Conservation (phyloP, 64 coral and sea anemone species). For the Montipora efflorescens region DNA sequence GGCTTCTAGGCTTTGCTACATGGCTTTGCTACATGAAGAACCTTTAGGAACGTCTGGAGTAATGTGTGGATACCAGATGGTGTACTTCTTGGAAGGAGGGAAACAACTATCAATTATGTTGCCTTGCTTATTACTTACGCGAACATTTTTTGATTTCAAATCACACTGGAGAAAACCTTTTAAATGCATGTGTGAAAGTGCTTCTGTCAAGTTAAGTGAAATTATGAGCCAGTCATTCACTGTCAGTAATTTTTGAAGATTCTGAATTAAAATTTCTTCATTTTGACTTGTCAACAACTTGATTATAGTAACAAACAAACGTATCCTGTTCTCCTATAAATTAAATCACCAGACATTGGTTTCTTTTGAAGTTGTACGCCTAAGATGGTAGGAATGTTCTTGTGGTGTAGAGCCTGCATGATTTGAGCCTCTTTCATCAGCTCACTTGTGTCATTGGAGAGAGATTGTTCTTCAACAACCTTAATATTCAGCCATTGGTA, state of each 20-base stretch:
- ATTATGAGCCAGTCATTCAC: conserved; percentile 27
- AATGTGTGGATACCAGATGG: no score
- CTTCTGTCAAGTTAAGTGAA: conserved; percentile 54
- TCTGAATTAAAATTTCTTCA: not conserved
- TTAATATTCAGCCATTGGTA: no score
- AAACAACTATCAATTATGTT: no score
- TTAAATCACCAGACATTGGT: conserved; percentile 47
- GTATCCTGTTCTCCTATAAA: conserved; percentile 5
- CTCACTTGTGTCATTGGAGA: no score
- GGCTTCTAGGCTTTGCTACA: no score
- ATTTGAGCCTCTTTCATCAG: no score
- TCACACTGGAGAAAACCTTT: conserved; percentile 62
- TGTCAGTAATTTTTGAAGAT: conserved; percentile 3
- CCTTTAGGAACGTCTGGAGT: no score
- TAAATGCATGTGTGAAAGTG: conserved; percentile 48
- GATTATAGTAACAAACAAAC: not conserved
- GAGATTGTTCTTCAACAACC: no score
- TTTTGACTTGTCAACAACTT: not conserved
- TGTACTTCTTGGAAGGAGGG: no score
- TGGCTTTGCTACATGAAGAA: no score
- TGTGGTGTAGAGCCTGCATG: conserved; percentile 11
- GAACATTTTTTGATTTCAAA: not conserved
- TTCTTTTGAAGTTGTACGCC: conserved; percentile 35
- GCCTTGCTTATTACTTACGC: no score
- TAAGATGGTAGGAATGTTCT: conserved; percentile 46